Conservation (phyloP, 2,797 vertebrate species). For the Saxicola maurus region DNA sequence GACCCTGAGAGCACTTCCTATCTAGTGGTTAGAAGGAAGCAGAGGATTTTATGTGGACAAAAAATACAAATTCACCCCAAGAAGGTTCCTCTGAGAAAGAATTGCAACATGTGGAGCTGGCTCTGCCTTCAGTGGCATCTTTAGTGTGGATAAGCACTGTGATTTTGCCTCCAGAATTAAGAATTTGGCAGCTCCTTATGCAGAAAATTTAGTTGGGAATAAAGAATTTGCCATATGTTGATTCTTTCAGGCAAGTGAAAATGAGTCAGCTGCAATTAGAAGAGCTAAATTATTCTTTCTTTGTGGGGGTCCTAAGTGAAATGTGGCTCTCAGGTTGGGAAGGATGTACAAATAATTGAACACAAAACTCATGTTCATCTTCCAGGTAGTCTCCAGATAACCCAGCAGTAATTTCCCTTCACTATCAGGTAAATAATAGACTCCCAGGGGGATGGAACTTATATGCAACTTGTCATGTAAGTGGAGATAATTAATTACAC, state of each 20-base stretch:
- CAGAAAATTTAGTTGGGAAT: not conserved
- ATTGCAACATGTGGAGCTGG: not conserved
- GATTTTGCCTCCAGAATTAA: not conserved
- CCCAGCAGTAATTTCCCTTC: slow-evolving; percentile 36
- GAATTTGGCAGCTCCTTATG: not conserved
- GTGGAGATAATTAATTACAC: slow-evolving; percentile 70
- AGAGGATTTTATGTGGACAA: not conserved
- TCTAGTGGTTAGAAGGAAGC: not conserved
- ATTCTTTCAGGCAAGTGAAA: not conserved
- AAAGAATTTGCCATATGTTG: not conserved
- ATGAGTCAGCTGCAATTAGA: not conserved
- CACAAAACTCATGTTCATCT: slow-evolving; percentile 10
- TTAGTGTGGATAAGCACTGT: not conserved
- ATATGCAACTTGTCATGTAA: slow-evolving; percentile 55
- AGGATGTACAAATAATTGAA: not conserved
- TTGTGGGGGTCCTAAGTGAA: not conserved
- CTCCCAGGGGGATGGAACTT: slow-evolving; percentile 23
- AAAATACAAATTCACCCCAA: not conserved
- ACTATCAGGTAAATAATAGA: slow-evolving; percentile 37
- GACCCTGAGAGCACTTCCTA: not conserved
- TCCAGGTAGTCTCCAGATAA: slow-evolving; percentile 6
- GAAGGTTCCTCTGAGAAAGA: not conserved
- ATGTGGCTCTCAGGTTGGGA: not conserved
- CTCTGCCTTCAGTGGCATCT: not conserved
- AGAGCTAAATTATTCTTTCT: not conserved